These are phyloP conservation scores for Thymelicus acteon DNA, from an alignment of 2,888 invertebrate species.

Conservation along the genomic window DNA sequence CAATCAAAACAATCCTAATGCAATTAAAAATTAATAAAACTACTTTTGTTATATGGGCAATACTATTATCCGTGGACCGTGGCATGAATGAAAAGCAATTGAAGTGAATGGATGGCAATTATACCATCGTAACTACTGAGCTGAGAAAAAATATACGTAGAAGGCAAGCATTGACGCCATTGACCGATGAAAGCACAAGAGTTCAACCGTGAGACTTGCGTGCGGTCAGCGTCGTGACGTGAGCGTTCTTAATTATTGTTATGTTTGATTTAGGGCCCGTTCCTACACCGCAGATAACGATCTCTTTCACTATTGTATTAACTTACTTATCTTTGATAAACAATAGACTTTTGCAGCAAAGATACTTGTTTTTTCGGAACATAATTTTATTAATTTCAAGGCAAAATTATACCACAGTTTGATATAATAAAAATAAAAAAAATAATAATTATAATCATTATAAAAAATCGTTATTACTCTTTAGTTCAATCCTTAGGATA, in stretches of 20 bases:
- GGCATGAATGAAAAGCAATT: neutral
- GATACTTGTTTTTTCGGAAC: too few relatives aligned
- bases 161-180: slow-evolving; percentile 6
- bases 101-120: slow-evolving; percentile 8
- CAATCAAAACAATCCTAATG: neutral
- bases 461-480: too few relatives aligned
- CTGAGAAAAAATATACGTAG: slow-evolving; percentile 14
- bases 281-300: too few relatives aligned
- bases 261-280: too few relatives aligned
- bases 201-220: slow-evolving; percentile 14
- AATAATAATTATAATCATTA: too few relatives aligned
- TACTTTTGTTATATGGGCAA: neutral
- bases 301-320: too few relatives aligned
- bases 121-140: neutral
- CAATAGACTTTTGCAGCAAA: too few relatives aligned
- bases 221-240: neutral
- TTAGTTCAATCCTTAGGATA: too few relatives aligned
- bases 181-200: slow-evolving; percentile 13
- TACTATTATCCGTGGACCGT: neutral
- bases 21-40: neutral
- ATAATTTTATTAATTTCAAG: too few relatives aligned
- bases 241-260: neutral
- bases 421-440: too few relatives aligned
- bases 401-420: too few relatives aligned
- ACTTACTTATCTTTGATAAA: too few relatives aligned